Conservation (phyloP, 2,797 vertebrate genomes). For the Rhincodon typus region DNA sequence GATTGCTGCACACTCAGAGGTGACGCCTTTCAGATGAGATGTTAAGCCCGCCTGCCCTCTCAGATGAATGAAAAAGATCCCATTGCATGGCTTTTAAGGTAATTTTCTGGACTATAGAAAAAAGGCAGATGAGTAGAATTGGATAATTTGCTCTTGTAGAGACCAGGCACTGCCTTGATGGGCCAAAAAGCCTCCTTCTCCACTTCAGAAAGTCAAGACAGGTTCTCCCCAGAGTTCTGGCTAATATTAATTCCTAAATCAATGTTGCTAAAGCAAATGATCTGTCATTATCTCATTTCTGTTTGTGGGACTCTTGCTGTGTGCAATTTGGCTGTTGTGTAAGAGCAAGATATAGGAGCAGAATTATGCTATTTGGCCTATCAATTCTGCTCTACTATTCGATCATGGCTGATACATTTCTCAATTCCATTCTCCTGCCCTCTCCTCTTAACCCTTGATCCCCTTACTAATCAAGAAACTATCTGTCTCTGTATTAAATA, state of each 20-base stretch:
- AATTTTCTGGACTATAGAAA: background rate
- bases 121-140: background rate
- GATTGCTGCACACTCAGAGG: background rate
- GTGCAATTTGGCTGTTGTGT: background rate
- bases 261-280: background rate
- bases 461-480: too few species aligned
- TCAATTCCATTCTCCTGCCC: too few species aligned
- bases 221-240: background rate
- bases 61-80: background rate
- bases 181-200: background rate
- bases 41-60: background rate
- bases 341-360: too few species aligned
- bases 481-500: too few species aligned
- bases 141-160: background rate
- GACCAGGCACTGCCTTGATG: background rate
- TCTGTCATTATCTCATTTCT: background rate
- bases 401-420: too few species aligned
- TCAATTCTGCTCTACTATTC: too few species aligned
- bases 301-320: background rate
- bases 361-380: too few species aligned
- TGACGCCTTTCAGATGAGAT: background rate
- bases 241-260: background rate
- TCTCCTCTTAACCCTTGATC: too few species aligned
- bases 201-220: too few species aligned
- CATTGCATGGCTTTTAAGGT: background rate